Base-by-base conservation (phyloP, 2,888 invertebrate genomes). In the Pristionchus fissidentatus region DNA sequence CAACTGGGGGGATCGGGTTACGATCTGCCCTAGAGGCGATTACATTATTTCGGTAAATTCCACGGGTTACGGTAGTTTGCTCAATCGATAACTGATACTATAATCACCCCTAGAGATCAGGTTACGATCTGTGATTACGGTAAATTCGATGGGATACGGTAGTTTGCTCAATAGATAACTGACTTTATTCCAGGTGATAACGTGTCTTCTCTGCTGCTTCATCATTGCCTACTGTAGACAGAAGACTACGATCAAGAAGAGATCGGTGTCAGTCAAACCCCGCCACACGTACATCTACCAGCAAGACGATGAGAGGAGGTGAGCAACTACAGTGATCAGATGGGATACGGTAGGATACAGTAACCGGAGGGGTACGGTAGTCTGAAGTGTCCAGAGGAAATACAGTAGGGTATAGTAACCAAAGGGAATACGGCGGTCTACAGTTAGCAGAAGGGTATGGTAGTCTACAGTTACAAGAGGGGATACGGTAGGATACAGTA, bases 191-290 rank as follows among this genome's bases (percentile, higher is more conserved):
- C 75, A 75, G 80, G 41, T 62, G 22, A 32, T 81, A 22, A 29
- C 80, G 15, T 26, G 38, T 46, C 60, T 62, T 43, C 80, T 89
- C 43, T 87, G 84, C 29, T 79, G 86, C 62, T 83, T 89, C 57
- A 66, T 88, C 62, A 86, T 88, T 13, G 85, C 85, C 82, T 89
- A 85, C 73, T 83, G 87, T 84, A 80, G 88, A 22, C 87, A 88
- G 75, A 88, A 86, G 85, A 32, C 41, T 7, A 29, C 57, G 15
- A 19, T 62, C 41, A 81, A 81, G 80, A 43, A 29, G 41, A n/a
- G 80, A 13, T 32, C 26, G 19, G 80, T 81, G 4, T 43, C 43
- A 0, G 80, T 81, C 4, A 81, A 81, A 29, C 80, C 80, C 15
- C 80, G 80, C 1, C 80, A 81, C 43, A 43, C 43, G 15, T 81